These are phyloP conservation scores for Myxocyprinus asiaticus DNA, from an alignment of 2,113 vertebrate species.

Conservation along the genomic window DNA sequence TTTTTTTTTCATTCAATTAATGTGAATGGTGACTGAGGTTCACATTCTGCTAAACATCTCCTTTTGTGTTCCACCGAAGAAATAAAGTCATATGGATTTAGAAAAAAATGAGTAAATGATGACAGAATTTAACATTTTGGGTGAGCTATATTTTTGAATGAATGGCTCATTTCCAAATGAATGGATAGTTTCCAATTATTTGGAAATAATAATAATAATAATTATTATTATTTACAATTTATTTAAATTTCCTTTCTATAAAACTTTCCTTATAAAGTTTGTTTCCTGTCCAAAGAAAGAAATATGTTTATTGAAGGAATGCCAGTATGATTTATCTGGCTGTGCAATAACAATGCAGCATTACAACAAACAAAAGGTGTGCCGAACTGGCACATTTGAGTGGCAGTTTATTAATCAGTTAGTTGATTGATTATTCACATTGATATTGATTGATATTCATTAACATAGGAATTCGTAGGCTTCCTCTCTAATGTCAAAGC, in stretches of 20 bases:
- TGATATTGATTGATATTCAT: constrained; percentile 16
- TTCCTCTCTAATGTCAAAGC: constrained; percentile 10
- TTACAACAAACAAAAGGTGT: constrained; percentile 20
- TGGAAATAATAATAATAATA: background rate
- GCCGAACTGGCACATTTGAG: constrained; percentile 22
- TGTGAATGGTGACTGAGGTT: too few species aligned
- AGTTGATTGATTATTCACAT: constrained; percentile 17
- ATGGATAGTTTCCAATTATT: too few species aligned
- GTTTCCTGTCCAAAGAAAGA: too few species aligned
- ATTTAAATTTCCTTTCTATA: background rate
- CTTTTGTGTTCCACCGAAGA: too few species aligned
- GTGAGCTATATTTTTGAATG: background rate
- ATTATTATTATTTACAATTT: too few species aligned
- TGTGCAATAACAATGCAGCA: background rate
- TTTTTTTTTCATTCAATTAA: too few species aligned
- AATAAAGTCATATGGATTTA: too few species aligned
- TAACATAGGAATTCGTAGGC: background rate
- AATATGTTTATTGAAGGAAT: too few species aligned
- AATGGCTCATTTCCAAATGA: background rate
- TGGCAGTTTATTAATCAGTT: background rate
- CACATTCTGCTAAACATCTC: too few species aligned
- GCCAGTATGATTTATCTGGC: background rate
- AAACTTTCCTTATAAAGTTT: too few species aligned
- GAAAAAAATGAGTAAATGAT: too few species aligned
- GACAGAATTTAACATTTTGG: too few species aligned